These are phyloP conservation scores for Bruchidius siliquastri DNA, from an alignment of 2,888 invertebrate species.

Conservation along the genomic window DNA sequence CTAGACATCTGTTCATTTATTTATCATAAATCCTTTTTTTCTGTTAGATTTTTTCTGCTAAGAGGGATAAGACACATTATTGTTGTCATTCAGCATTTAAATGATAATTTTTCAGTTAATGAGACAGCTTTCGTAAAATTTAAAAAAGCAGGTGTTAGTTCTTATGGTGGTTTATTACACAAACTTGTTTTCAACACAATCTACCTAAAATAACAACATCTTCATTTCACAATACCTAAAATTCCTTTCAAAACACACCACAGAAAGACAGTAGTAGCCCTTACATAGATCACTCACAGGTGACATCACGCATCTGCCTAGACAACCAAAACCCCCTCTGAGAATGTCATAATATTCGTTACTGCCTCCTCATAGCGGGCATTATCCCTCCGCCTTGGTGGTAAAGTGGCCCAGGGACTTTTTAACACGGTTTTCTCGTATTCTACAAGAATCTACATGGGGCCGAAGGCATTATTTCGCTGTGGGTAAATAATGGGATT, in stretches of 20 bases:
- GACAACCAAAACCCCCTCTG: constrained; percentile 29
- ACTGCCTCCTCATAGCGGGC: constrained; percentile 35
- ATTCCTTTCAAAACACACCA: constrained; percentile 13
- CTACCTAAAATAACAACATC: background rate
- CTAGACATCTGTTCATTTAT: no score
- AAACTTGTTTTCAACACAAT: background rate
- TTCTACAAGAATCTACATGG: constrained; percentile 15
- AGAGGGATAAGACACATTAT: no score
- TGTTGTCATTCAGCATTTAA: no score
- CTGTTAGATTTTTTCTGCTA: no score
- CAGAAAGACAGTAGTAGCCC: constrained; percentile 21
- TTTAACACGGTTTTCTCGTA: constrained; percentile 27
- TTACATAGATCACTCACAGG: constrained; percentile 24
- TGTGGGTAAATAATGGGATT: background rate
- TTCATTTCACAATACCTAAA: background rate
- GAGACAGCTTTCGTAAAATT: no score
- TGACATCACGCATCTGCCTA: constrained; percentile 32
- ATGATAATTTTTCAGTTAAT: no score
- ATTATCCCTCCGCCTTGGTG: constrained; percentile 36
- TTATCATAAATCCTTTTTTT: no score
- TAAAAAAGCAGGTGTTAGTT: background rate
- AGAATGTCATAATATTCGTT: constrained; percentile 43
- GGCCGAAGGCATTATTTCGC: background rate
- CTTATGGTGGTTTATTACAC: background rate
- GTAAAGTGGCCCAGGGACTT: constrained; percentile 32